Base-by-base conservation (phyloP, 2,888 invertebrate species). In the Orchesellides sinensis region DNA sequence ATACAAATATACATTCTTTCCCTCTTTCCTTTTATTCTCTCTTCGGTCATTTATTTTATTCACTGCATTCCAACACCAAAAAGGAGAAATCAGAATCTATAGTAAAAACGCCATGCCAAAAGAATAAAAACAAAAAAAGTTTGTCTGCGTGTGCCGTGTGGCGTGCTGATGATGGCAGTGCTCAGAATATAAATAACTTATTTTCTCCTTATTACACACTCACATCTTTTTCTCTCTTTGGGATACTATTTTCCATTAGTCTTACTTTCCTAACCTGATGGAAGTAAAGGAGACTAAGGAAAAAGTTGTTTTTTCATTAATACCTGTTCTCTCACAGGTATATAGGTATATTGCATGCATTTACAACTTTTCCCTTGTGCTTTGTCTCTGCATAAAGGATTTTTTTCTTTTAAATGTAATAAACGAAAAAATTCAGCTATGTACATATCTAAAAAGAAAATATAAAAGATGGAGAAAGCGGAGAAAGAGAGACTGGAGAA, bases 21-120 rank as follows among this genome's bases (percentile, higher is more conserved):
- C 12, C 35, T 35, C 35, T 35, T 12, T 6, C 35, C 35, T 35
- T 35, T 17, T n/a, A 49, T 49, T 56, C 56, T 27, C 56, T 25
- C 25, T 25, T 56, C 25, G 56, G 56, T 19, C 27, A 56, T 32
- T 61, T 61, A n/a, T n/a, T n/a, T n/a, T n/a, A n/a, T n/a, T 32
- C 32, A 32, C 19, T 61, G 61, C 61, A 61, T 61, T 61, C 61
- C 61, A 17, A 5, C 40, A 2, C 10, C 40, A 32, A 32, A 32
- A 10, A 32, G 32, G 32, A 40, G 40, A 8, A n/a, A 40, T 40
- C 14, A 40, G 40, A n/a, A 40, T 14, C 10, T 40, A n/a, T 10
- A 40, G 40, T 40, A 40, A 14, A 40, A 40, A 40, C 10, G n/a
- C n/a, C n/a, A n/a, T n/a, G n/a, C n/a, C n/a, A n/a, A n/a, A n/a